Evolutionary conservation across 2,113 vertebrate genomes (phyloP).

Genomic region (Chloebia gouldiae): DNA sequence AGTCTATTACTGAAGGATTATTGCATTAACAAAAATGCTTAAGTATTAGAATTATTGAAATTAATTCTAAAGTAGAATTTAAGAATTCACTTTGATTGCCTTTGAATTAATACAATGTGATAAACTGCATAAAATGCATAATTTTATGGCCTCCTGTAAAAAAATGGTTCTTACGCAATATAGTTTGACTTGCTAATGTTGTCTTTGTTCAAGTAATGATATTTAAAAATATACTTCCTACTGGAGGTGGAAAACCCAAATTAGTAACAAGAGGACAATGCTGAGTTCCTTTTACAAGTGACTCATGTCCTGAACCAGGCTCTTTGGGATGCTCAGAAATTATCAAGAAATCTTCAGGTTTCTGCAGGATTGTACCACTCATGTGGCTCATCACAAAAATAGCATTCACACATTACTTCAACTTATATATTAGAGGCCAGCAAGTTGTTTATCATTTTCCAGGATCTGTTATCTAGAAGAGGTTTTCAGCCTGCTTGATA

Average conservation of each 20-base stretch:
- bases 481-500: background rate
- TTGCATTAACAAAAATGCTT: background rate
- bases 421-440: background rate
- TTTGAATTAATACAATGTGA: background rate
- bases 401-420: background rate
- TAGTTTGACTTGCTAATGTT: conserved; percentile 10
- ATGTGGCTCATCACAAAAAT: background rate
- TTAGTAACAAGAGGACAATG: background rate
- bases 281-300: background rate
- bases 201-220: conserved; percentile 8
- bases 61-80: background rate
- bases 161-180: background rate
- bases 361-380: background rate
- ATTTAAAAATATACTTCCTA: conserved; percentile 7
- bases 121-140: background rate
- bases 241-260: background rate
- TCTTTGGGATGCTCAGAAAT: background rate
- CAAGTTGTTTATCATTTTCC: background rate
- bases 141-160: background rate
- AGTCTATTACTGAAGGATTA: background rate
- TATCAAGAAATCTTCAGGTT: background rate
- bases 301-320: background rate
- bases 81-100: background rate
- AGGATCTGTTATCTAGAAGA: background rate
- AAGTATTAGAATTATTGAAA: background rate